Evolutionary conservation across 2,797 vertebrate species (phyloP).

Genomic region (Rhinella marina): DNA sequence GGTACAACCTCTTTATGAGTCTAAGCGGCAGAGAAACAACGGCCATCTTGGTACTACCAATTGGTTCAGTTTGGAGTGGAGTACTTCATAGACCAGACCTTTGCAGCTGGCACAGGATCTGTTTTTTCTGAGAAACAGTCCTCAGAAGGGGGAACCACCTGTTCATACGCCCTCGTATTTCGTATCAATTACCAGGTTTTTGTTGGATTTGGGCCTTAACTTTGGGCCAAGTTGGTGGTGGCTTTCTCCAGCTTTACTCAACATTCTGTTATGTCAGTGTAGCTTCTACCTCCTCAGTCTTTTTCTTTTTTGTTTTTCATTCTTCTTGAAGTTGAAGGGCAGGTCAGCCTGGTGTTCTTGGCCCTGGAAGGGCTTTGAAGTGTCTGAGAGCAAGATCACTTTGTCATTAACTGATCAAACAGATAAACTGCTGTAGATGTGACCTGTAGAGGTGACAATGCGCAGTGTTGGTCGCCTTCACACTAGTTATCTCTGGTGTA

Average conservation of each 20-base stretch:
- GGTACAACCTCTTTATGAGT: too few relatives aligned
- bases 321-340: neutral
- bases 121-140: neutral
- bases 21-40: too few relatives aligned
- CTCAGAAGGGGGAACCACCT: neutral
- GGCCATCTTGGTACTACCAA: too few relatives aligned
- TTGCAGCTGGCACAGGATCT: neutral
- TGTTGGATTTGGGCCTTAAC: neutral
- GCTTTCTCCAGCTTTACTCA: neutral
- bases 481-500: neutral
- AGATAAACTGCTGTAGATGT: neutral
- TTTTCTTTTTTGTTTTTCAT: neutral
- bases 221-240: neutral
- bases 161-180: too few relatives aligned
- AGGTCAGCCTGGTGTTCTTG: neutral
- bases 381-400: neutral
- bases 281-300: fast-evolving
- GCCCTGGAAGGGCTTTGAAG: neutral
- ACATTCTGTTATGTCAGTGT: neutral
- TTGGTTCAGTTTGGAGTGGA: too few relatives aligned
- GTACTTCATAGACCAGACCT: neutral
- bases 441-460: neutral
- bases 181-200: neutral
- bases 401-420: neutral
- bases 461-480: neutral